These are phyloP conservation scores for Gnathonemus longibarbis DNA, from an alignment of 2,113 vertebrate species.

Conservation along the genomic window DNA sequence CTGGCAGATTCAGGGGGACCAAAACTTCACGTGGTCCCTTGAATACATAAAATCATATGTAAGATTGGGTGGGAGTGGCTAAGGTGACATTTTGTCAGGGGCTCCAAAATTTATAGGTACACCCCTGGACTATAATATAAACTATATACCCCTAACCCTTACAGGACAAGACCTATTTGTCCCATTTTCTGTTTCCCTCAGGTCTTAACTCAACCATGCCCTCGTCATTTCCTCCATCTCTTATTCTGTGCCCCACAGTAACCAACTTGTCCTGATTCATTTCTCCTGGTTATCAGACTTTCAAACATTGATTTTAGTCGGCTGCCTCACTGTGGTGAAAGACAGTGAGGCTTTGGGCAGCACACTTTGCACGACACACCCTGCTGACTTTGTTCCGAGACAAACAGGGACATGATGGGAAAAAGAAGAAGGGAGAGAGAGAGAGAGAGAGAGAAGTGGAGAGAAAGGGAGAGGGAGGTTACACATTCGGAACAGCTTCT, in stretches of 20 bases:
- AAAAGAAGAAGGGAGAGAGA: neutral
- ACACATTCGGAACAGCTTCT: neutral
- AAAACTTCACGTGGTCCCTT: neutral
- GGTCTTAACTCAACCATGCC: neutral
- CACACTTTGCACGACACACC: neutral
- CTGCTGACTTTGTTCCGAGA: neutral
- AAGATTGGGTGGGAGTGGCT: neutral
- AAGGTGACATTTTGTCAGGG: neutral
- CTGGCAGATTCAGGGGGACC: neutral
- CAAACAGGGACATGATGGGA: neutral
- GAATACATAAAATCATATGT: neutral
- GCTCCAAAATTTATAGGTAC: too few relatives aligned
- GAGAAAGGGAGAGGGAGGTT: neutral
- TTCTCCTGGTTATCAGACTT: neutral
- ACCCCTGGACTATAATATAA: too few relatives aligned
- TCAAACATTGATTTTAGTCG: constrained; percentile 9
- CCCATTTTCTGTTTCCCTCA: neutral
- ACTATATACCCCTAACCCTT: neutral
- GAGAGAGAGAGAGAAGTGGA: neutral
- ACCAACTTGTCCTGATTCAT: neutral
- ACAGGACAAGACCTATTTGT: neutral
- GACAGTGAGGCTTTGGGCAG: neutral
- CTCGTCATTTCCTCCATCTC: neutral
- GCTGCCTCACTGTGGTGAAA: neutral
- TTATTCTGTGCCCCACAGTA: neutral